phyloP scores from a whole-genome alignment of 2,888 invertebrate species.

The Clusia tigrina region DNA sequence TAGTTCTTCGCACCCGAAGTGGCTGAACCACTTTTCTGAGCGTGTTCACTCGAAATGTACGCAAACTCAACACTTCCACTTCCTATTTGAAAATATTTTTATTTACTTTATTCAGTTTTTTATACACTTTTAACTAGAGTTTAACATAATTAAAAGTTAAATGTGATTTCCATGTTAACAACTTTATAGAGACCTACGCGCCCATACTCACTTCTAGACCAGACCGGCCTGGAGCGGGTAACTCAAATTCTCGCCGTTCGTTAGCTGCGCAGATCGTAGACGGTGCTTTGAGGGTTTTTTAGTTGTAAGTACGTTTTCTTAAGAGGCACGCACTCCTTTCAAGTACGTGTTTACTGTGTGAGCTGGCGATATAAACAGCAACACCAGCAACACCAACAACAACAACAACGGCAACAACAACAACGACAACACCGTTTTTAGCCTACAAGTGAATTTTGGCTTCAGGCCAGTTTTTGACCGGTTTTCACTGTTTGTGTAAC shows the following conservation, averaged over 20 bases:
- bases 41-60: background rate
- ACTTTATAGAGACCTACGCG: slow-evolving; percentile 17
- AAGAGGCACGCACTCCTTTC: background rate
- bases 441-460: background rate
- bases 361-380: background rate
- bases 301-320: background rate
- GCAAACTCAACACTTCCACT: background rate
- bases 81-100: too few species aligned
- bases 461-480: too few species aligned
- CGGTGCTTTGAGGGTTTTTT: background rate
- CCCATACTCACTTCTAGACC: too few species aligned
- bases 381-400: background rate
- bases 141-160: background rate
- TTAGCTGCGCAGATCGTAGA: too few species aligned
- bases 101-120: background rate
- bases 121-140: background rate
- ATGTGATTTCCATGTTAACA: slow-evolving; percentile 2
- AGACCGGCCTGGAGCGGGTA: too few species aligned
- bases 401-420: background rate
- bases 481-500: background rate
- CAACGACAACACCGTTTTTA: background rate
- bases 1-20: slow-evolving; percentile 5
- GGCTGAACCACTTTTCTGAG: slow-evolving; percentile 26
- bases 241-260: too few species aligned
- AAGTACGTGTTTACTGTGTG: slow-evolving; percentile 8